Evolutionary conservation across 2,113 vertebrate genomes (phyloP).

Genomic region (Clinocottus analis): DNA sequence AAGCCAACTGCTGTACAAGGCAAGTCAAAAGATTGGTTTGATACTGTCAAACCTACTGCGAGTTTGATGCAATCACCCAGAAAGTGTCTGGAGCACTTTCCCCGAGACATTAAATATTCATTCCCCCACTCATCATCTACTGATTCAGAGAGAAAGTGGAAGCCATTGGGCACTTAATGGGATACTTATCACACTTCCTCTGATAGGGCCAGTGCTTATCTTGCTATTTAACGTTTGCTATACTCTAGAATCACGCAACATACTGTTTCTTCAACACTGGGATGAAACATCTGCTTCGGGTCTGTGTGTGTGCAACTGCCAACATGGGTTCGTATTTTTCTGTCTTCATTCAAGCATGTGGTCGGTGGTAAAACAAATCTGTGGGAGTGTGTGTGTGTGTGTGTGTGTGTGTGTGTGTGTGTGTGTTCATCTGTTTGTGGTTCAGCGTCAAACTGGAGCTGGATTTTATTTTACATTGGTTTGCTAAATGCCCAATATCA

Average conservation of each 20-base stretch:
- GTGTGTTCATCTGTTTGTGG: background rate
- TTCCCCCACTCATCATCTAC: slow-evolving; percentile 65
- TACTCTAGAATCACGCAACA: slow-evolving; percentile 23
- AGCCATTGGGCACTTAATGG: slow-evolving; percentile 67
- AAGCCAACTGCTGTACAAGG: slow-evolving; percentile 21
- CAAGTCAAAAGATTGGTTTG: slow-evolving; percentile 30
- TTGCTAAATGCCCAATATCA: slow-evolving; percentile 72
- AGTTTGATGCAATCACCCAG: slow-evolving; percentile 58
- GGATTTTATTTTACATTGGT: slow-evolving; percentile 58
- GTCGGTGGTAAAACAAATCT: slow-evolving; percentile 13
- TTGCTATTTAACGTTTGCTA: slow-evolving; percentile 51
- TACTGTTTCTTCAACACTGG: slow-evolving; percentile 17
- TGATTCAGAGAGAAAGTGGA: slow-evolving; percentile 65
- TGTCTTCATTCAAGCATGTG: slow-evolving; percentile 14
- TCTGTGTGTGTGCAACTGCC: slow-evolving; percentile 9
- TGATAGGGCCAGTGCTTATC: slow-evolving; percentile 53
- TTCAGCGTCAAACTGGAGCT: slow-evolving; percentile 25
- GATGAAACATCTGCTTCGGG: slow-evolving; percentile 29
- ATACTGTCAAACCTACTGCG: slow-evolving; percentile 23
- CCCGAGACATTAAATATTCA: slow-evolving; percentile 68
- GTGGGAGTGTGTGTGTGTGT: background rate
- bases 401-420: background rate
- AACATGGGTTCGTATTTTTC: slow-evolving; percentile 4
- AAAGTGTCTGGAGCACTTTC: slow-evolving; percentile 57
- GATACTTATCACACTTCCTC: slow-evolving; percentile 66